Evolutionary conservation across 1,140 invertebrate genomes (phyloP), one percentile per base, ranked within the genome.

Genomic region (Mizuhopecten yessoensis): DNA sequence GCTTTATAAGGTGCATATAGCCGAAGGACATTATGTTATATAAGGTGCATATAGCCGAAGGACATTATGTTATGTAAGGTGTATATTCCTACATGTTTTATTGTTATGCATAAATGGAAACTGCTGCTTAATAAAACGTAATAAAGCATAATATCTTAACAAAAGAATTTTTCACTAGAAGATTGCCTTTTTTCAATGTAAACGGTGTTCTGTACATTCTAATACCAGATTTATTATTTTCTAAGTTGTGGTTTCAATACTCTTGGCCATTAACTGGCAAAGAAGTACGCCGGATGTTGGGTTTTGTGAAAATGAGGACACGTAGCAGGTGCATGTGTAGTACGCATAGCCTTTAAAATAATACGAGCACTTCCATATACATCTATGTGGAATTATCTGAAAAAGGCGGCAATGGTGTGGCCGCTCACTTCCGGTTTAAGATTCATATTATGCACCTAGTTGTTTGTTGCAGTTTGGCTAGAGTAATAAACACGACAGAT

Each of bases 271-370:
- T 45, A 45, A 45, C 9, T 13, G 57, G 57, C 57, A 3, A 5
- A 75, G 42, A 75, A 75, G n/a, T n/a, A 75, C 57, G 57, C 57
- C 57, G 57, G 57, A 75, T 75, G 57, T 75, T 75, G n/a, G 23
- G 5, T 29, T 75, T 29, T 75, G 0, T n/a, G n/a, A 75, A 75
- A 29, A n/a, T 29, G 23, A 75, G 57, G 57, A 29, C 57, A n/a
- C 57, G 45, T 29, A 29, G 29, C 57, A 75, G 57, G 57, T 75
- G 57, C 57, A 75, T n/a, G 20, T n/a, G 23, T n/a, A 75, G 23
- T 75, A 75, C 9, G 57, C 23, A n/a, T 75, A 17, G 57, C 17
- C 57, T n/a, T 75, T 75, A 17, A 75, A 75, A 75, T 75, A 75
- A 75, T 75, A 75, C 57, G 29, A n/a, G n/a, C 57, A 75, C 57